These are phyloP conservation scores for Dufourea novaeangliae DNA, from an alignment of 1,140 invertebrate species.

Conservation along the genomic window DNA sequence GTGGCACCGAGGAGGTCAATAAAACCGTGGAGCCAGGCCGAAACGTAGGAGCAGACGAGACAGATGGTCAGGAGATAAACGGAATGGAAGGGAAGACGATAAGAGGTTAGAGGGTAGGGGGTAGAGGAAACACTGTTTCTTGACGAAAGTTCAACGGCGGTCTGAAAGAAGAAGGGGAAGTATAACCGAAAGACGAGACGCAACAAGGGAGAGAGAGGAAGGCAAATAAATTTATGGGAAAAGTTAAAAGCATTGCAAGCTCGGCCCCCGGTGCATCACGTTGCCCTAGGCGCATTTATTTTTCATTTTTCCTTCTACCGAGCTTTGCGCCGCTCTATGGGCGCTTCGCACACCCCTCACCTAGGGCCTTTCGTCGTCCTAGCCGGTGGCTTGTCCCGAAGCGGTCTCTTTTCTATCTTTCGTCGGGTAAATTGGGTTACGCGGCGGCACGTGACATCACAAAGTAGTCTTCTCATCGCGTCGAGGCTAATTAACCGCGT, in stretches of 20 bases:
- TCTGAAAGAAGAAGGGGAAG: slow-evolving; percentile 19
- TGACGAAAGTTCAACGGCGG: slow-evolving; percentile 76
- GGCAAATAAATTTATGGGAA: slow-evolving; percentile 77
- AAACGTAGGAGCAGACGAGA: slow-evolving; percentile 25
- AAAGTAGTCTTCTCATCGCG: slow-evolving; percentile 42
- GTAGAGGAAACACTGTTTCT: slow-evolving; percentile 53
- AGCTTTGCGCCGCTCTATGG: slow-evolving; percentile 8
- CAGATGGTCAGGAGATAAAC: slow-evolving; percentile 51
- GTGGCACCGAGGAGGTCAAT: not conserved
- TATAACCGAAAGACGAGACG: not conserved
- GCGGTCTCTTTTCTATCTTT: slow-evolving; percentile 38
- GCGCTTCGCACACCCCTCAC: slow-evolving; percentile 24
- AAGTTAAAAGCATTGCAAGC: slow-evolving; percentile 77
- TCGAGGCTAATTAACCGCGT: slow-evolving; percentile 63
- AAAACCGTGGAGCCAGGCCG: slow-evolving; percentile 7
- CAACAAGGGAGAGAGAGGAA: not conserved
- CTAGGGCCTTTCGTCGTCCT: too few species aligned
- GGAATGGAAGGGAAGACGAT: slow-evolving; percentile 14
- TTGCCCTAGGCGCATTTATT: slow-evolving; percentile 66
- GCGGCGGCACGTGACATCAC: slow-evolving; percentile 56
- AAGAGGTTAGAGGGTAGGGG: not conserved
- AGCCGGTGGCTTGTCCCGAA: slow-evolving; percentile 4
- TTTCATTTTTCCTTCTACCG: slow-evolving; percentile 62
- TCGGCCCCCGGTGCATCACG: slow-evolving; percentile 66
- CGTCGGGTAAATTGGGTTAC: slow-evolving; percentile 66